Base-by-base conservation (phyloP, 2,113 vertebrate genomes). In the Istiophorus platypterus region DNA sequence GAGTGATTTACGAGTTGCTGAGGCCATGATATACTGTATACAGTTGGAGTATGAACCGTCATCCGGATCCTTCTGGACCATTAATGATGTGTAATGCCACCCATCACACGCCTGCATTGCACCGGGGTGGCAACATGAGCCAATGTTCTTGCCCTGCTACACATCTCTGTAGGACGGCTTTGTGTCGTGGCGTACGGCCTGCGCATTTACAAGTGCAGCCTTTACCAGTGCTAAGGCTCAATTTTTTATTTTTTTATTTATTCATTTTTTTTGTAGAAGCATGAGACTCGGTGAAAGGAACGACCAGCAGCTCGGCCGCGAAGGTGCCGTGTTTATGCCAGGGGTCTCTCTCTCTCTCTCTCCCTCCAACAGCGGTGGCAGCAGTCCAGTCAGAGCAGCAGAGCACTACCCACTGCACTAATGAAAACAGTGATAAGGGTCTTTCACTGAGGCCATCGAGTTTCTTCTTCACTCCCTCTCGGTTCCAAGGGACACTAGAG, bases 341-440 rank as follows among this genome's bases (percentile, higher is more conserved):
- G 26, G 42, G 47, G 81, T 72, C 54, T 69, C 74, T 67, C 79
- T 68, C 51, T 82, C 84, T 66, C 34, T 37, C 76, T 71, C 78
- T 56, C 49, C 82, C 85, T 56, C 63, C 58, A 72, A 41, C 66
- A 47, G 84, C 72, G 77, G 78, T 39, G 31, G 85, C 68, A 80
- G 20, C 70, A 68, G 77, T 77, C 84, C 85, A 83, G 72, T 31
- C 74, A 39, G 52, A 88, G 84, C 42, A 61, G 79, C 31, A 66
- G 39, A 90, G 90, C 87, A 59, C 62, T 66, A 41, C 85, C 76
- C 81, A 58, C 62, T 3, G 68, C 84, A 80, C 82, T 90, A 90
- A 90, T 82, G 85, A 92, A 87, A 49, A 51, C 83, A 76, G 76
- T 66, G 85, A 89, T 92, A 91, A 91, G 88, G 87, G 76, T 59